Conservation (phyloP, 1,140 invertebrate genomes). For the Dryas iulia region DNA sequence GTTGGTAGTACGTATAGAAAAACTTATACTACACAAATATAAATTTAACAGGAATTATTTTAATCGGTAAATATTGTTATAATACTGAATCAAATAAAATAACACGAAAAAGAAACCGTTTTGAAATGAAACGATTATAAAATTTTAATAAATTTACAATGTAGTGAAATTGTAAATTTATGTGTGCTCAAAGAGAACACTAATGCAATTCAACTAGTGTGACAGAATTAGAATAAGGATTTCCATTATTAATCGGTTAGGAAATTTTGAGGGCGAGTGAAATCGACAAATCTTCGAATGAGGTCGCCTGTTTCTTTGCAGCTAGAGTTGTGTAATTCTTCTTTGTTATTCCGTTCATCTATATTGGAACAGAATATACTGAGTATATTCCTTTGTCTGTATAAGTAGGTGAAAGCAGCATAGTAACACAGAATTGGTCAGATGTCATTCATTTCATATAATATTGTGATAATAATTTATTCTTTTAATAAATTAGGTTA, state of each 20-base stretch:
- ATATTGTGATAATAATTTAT: too few relatives aligned
- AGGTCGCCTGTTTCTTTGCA: conserved; percentile 56
- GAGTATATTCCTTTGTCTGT: conserved; percentile 30
- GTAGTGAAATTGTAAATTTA: not conserved
- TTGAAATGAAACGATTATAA: too few relatives aligned
- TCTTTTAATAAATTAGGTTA: too few relatives aligned
- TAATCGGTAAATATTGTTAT: not conserved
- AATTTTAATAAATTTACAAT: not conserved
- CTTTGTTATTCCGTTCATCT: conserved; percentile 58
- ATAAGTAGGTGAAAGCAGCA: conserved; percentile 39
- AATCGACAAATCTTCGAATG: conserved; percentile 54
- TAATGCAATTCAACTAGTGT: not conserved
- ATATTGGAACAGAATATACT: conserved; percentile 40
- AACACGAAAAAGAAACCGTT: too few relatives aligned
- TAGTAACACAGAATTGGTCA: conserved; percentile 34
- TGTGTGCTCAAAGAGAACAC: not conserved
- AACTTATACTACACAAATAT: not conserved
- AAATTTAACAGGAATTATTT: not conserved
- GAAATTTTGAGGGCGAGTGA: conserved; percentile 45
- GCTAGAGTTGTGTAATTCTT: conserved; percentile 51
- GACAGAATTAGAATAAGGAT: conserved; percentile 4
- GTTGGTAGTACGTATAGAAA: not conserved
- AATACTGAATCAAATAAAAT: too few relatives aligned
- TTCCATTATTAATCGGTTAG: conserved; percentile 11
- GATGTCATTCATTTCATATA: not conserved